phyloP scores from a whole-genome alignment of 1,140 invertebrate species.

The Drosophila arizonae region DNA sequence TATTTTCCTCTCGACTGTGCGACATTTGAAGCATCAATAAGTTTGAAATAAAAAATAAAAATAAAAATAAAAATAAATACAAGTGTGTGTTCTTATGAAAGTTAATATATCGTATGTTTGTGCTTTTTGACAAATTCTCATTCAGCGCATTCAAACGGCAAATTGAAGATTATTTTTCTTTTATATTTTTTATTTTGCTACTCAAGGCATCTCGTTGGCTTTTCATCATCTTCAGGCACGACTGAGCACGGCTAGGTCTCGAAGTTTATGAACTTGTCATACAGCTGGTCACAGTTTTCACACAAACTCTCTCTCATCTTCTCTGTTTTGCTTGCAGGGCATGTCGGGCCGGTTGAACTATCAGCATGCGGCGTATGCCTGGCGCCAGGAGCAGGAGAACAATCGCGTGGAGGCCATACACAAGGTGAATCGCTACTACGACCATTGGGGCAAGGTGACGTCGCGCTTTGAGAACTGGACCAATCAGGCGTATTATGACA shows the following conservation, averaged over 20 bases:
- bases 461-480: conserved; percentile 83
- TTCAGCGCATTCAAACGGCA: conserved; percentile 40
- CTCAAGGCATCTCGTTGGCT: background rate
- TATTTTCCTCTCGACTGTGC: conserved; percentile 19
- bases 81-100: conserved; percentile 3
- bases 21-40: conserved; percentile 17
- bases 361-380: conserved; percentile 70
- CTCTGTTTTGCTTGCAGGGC: conserved; percentile 84
- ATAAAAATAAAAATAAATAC: conserved; percentile 27
- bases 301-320: background rate
- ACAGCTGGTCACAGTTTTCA: conserved; percentile 25
- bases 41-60: background rate
- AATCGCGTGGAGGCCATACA: conserved; percentile 69
- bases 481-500: conserved; percentile 83
- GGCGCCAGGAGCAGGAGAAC: conserved; percentile 67
- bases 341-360: conserved; percentile 68
- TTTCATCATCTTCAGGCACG: conserved; percentile 27
- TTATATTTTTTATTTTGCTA: background rate
- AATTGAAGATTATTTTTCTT: conserved; percentile 39
- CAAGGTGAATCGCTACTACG: conserved; percentile 75
- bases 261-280: conserved; percentile 87
- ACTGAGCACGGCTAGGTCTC: conserved; percentile 25
- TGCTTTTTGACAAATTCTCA: conserved; percentile 16
- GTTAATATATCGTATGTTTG: conserved; percentile 1
- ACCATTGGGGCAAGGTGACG: conserved; percentile 80